These are phyloP conservation scores for Stramonita haemastoma DNA, from an alignment of 2,888 invertebrate species.

Conservation along the genomic window DNA sequence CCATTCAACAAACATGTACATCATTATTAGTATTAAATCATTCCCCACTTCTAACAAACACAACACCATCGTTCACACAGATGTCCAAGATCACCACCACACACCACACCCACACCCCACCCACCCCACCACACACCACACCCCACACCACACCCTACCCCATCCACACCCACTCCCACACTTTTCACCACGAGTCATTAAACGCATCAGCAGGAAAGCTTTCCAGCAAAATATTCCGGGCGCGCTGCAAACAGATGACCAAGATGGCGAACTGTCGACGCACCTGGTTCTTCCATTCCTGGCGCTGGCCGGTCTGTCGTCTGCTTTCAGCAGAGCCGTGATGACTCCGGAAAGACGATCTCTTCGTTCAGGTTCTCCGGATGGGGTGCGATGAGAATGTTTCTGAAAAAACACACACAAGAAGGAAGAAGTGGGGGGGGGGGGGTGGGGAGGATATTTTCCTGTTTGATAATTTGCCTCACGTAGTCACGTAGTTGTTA, in stretches of 20 bases:
- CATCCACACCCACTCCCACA: background rate
- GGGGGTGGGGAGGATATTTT: background rate
- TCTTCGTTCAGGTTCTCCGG: slow-evolving; percentile 65
- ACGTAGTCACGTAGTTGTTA: too few relatives aligned
- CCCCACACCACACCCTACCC: background rate
- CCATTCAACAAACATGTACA: background rate
- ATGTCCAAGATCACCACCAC: background rate
- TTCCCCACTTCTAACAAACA: background rate
- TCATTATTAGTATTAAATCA: background rate
- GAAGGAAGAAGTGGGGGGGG: background rate
- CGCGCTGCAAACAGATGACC: slow-evolving; percentile 45
- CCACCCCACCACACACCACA: background rate
- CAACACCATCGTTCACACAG: background rate
- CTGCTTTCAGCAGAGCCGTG: slow-evolving; percentile 45
- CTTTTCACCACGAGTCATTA: slow-evolving; percentile 22
- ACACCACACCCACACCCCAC: background rate
- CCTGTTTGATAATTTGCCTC: too few relatives aligned
- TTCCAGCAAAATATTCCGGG: slow-evolving; percentile 51
- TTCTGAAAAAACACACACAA: slow-evolving; percentile 59
- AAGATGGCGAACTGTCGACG: slow-evolving; percentile 47
- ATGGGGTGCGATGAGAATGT: slow-evolving; percentile 67
- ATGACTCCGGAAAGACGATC: slow-evolving; percentile 65
- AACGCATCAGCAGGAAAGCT: slow-evolving; percentile 37
- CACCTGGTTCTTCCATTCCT: slow-evolving; percentile 15
- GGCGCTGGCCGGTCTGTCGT: background rate